Base-by-base conservation (phyloP, 1,140 invertebrate species). In the Meteorus sp. region DNA sequence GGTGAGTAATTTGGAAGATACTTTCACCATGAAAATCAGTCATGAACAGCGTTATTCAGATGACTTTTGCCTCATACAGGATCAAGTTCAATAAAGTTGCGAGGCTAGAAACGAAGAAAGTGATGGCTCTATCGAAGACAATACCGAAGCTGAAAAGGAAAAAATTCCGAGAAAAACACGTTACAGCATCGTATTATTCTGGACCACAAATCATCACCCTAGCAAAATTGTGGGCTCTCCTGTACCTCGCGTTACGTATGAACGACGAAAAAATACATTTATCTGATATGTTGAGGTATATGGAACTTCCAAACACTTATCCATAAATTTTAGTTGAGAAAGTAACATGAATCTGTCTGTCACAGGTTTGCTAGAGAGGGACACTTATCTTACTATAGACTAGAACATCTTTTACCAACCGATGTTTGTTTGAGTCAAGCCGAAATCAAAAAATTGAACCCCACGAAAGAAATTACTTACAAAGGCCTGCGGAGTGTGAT, bases 221-320 rank as follows among this genome's bases (percentile, higher is more conserved):
- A 15, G 69, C 64, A 29, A 83, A 80, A 63, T 31, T 86, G 1
- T 83, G 79, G 69, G 76, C 64, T n/a, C 79, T 84, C 62, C 41
- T 81, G 25, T 82, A 82, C 65, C 69, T 87, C 43, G 85, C 80
- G 13, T 64, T 87, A 8, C 78, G 84, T 50, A 79, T 86, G 41
- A 72, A 81, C 20, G 74, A 82, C 59, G 79, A 84, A 25, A 71
- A 81, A 23, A 82, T 87, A 11, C 83, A 86, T 53, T 60, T 87
- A 3, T 71, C 76, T 15, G 86, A 88, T 70, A 67, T 88, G 48
- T 31, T 87, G 25, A 78, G 86, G 61, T 83, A 66, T 23, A 50
- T 23, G 2, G 9, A 60, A 48, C 20, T 29, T 47, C 47, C 19
- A 43, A 37, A 54, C 23, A 23, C 41, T 29, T 48, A 23, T 41